Evolutionary conservation across 2,888 invertebrate species (phyloP).

Genomic region (Ariolimax columbianus): DNA sequence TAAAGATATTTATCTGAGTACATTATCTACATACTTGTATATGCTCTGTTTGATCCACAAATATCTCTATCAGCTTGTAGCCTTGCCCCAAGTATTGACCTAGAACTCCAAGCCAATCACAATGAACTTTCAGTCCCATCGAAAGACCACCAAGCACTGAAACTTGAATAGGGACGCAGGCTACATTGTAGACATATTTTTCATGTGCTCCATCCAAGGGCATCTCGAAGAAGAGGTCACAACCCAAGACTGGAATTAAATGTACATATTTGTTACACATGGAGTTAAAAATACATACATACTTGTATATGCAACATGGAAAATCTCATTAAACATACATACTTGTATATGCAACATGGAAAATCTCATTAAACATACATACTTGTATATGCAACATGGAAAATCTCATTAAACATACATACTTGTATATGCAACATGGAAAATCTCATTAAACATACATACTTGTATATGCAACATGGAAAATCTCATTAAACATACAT

Average conservation of each 20-base stretch:
- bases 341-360: no score
- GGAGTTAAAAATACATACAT: no score
- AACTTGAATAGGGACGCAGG: slow-evolving; percentile 61
- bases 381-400: no score
- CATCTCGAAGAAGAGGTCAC: slow-evolving; percentile 74
- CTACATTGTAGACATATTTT: slow-evolving; percentile 68
- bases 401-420: no score
- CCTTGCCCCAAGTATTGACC: slow-evolving; percentile 68
- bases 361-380: no score
- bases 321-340: no score
- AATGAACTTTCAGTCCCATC: slow-evolving; percentile 46
- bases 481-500: no score
- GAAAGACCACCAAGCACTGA: slow-evolving; percentile 12
- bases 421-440: no score
- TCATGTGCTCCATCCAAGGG: slow-evolving; percentile 61
- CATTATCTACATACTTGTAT: slow-evolving; percentile 42
- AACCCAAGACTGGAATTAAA: slow-evolving; percentile 66
- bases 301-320: no score
- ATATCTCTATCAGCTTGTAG: slow-evolving; percentile 74
- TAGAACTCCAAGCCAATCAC: slow-evolving; percentile 70
- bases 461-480: no score
- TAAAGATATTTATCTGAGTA: no score
- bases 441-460: no score
- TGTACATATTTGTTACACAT: not conserved
- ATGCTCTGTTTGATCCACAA: slow-evolving; percentile 61